phyloP scores from a whole-genome alignment of 2,888 invertebrate genomes.

The Uloborus plumipes region DNA sequence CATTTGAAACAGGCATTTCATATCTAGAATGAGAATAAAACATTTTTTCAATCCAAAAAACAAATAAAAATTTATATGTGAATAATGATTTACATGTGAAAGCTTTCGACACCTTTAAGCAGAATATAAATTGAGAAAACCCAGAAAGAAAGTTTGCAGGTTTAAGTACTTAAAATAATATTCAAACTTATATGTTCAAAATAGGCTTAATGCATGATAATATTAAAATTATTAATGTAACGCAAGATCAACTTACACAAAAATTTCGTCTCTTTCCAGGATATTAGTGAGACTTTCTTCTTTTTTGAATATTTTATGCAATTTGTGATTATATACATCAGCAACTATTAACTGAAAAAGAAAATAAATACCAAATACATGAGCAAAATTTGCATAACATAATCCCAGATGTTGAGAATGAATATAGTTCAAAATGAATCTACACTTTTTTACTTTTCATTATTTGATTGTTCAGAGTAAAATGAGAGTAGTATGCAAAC shows the following conservation, averaged over 20 bases:
- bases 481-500: no score
- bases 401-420: no score
- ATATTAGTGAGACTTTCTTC: slow-evolving; percentile 73
- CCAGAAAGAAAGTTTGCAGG: no score
- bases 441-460: no score
- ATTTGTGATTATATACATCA: slow-evolving; percentile 73
- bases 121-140: no score
- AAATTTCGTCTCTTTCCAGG: slow-evolving; percentile 73
- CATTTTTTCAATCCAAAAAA: background rate
- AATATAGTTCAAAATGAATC: no score
- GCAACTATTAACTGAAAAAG: slow-evolving; percentile 72
- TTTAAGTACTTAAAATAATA: no score
- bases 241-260: slow-evolving; percentile 70
- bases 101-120: background rate
- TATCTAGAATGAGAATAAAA: slow-evolving; percentile 66
- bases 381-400: no score
- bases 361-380: background rate
- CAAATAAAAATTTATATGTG: background rate
- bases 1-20: slow-evolving; percentile 69
- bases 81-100: background rate
- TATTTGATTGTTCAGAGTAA: no score
- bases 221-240: no score
- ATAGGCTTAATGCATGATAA: no score
- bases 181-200: no score
- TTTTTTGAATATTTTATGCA: slow-evolving; percentile 73